Conservation (phyloP, 1,140 invertebrate species). For the Formica exsecta region DNA sequence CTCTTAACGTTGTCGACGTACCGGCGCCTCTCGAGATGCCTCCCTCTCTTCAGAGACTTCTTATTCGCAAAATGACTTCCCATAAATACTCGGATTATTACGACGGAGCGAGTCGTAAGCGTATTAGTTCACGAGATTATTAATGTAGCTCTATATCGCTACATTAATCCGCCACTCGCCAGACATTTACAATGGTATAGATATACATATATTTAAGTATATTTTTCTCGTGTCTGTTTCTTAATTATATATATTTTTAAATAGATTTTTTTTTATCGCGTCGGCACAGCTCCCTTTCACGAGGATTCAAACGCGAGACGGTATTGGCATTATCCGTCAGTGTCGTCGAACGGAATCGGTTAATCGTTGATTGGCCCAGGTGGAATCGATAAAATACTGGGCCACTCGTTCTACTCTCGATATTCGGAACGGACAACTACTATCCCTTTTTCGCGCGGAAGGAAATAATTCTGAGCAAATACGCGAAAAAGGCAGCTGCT, state of each 20-base stretch:
- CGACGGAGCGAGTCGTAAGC: constrained; percentile 9
- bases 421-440: constrained; percentile 34
- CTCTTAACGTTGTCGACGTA: neutral
- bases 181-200: neutral
- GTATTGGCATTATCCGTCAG: constrained; percentile 36
- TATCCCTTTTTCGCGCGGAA: constrained; percentile 23
- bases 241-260: neutral
- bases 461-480: constrained; percentile 23
- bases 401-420: constrained; percentile 23
- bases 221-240: neutral
- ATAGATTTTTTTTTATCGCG: constrained; percentile 11
- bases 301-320: constrained; percentile 9
- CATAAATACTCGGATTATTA: constrained; percentile 45
- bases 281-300: neutral
- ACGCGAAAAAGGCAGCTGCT: constrained; percentile 12
- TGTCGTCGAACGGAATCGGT: constrained; percentile 41
- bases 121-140: constrained; percentile 22
- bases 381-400: constrained; percentile 48
- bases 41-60: neutral
- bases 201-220: neutral
- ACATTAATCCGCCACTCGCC: constrained; percentile 14
- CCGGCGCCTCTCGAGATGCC: neutral
- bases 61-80: constrained; percentile 41
- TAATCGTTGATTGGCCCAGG: constrained; percentile 56
- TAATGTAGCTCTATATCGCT: neutral